These are phyloP conservation scores for Diacarnus erythraeanus DNA, from an alignment of 37 sponge, comb jelly and placozoan species.

Conservation along the genomic window DNA sequence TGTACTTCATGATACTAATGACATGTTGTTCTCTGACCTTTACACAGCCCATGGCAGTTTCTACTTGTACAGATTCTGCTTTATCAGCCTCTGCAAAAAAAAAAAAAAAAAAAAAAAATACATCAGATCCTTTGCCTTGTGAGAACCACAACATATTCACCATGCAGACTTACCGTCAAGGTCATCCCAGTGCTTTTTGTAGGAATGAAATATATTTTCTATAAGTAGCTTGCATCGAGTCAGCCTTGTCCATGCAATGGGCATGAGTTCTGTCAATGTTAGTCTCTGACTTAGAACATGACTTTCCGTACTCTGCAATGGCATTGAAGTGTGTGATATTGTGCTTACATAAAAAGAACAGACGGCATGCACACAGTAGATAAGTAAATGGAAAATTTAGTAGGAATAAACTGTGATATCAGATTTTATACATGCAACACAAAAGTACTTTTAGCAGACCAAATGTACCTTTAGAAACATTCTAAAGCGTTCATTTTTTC, in stretches of 20 bases:
- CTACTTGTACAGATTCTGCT: slow-evolving; percentile 37
- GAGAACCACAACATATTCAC: neutral
- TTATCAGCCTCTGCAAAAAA: slow-evolving; percentile 42
- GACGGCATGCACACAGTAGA: neutral
- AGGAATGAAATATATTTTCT: slow-evolving; percentile 45
- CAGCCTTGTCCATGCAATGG: slow-evolving; percentile 71
- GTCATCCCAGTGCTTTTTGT: slow-evolving; percentile 49
- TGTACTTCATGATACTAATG: too few species aligned
- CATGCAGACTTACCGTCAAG: slow-evolving; percentile 38
- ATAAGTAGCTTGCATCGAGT: slow-evolving; percentile 69
- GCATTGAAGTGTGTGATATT: neutral
- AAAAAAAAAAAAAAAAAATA: neutral
- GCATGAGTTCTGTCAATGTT: slow-evolving; percentile 62
- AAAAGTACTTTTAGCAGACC: neutral
- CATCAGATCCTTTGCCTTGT: neutral
- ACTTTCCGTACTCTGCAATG: slow-evolving; percentile 42
- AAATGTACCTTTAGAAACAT: slow-evolving; percentile 53
- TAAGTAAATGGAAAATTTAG: neutral
- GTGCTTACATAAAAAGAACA: neutral
- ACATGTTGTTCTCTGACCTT: slow-evolving; percentile 34
- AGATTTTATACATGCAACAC: neutral
- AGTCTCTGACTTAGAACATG: slow-evolving; percentile 55
- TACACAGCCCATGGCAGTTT: slow-evolving; percentile 43
- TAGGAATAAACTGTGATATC: neutral
- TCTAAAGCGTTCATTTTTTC: slow-evolving; percentile 60